phyloP scores from a whole-genome alignment of 2,888 invertebrate genomes.

The Metellina segmentata region DNA sequence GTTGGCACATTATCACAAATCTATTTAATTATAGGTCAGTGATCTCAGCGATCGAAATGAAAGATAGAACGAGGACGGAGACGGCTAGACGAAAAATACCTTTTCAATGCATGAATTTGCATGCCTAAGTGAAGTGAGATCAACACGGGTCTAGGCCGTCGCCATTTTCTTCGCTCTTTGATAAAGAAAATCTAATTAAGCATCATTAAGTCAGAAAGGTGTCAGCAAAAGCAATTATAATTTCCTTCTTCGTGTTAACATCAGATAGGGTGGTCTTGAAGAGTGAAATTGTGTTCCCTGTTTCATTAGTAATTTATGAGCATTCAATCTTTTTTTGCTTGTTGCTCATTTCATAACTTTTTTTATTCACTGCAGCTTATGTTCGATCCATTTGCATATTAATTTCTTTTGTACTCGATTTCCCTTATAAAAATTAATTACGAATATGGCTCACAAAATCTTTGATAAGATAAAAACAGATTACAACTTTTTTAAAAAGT shows the following conservation, averaged over 20 bases:
- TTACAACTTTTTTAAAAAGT: too few relatives aligned
- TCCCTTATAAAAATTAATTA: too few relatives aligned
- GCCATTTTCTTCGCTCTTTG: neutral
- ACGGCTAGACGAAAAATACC: neutral
- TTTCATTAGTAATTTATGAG: too few relatives aligned
- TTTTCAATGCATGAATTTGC: neutral
- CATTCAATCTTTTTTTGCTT: too few relatives aligned
- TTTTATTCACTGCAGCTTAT: too few relatives aligned
- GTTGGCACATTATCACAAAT: neutral
- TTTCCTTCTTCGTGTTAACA: neutral
- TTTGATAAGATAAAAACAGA: too few relatives aligned
- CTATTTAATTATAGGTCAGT: conserved; percentile 30
- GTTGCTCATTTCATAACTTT: too few relatives aligned
- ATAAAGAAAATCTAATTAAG: neutral
- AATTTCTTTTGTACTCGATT: too few relatives aligned
- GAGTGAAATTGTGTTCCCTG: neutral
- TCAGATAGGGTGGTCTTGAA: neutral
- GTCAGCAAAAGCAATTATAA: neutral
- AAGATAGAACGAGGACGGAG: neutral
- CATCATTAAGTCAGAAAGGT: conserved; percentile 16
- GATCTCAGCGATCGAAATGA: conserved; percentile 19
- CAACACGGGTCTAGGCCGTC: neutral
- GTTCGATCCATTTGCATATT: too few relatives aligned
- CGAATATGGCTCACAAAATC: too few relatives aligned
- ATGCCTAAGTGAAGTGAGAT: neutral